phyloP scores from a whole-genome alignment of 1,140 invertebrate species.

The Eriocheir sinensis region DNA sequence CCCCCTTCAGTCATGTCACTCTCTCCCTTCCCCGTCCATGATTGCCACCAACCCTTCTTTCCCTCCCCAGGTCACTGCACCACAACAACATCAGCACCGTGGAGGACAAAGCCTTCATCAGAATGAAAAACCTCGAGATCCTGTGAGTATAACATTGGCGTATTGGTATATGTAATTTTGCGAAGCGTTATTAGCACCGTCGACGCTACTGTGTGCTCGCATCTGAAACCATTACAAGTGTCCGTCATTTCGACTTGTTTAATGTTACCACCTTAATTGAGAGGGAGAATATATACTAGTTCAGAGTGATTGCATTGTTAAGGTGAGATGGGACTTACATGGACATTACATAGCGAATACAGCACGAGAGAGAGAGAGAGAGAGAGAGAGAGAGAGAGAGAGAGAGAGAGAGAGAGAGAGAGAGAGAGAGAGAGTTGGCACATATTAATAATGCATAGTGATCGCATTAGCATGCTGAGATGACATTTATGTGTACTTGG shows the following conservation, averaged over 20 bases:
- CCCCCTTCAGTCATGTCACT: background rate
- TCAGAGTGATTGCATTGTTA: too few species aligned
- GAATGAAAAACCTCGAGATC: slow-evolving; percentile 19
- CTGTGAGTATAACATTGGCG: slow-evolving; percentile 32
- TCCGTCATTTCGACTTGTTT: too few species aligned
- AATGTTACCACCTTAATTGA: too few species aligned
- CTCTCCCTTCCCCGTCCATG: background rate
- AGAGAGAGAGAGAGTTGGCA: background rate
- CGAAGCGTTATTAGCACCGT: too few species aligned
- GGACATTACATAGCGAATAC: too few species aligned
- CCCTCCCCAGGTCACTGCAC: slow-evolving; percentile 40
- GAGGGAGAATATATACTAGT: too few species aligned
- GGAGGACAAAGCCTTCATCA: slow-evolving; percentile 20
- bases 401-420: slow-evolving; percentile 20
- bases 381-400: slow-evolving; percentile 4
- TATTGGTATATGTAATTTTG: background rate
- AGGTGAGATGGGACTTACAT: too few species aligned
- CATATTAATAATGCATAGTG: background rate
- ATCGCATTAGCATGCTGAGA: background rate
- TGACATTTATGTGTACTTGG: background rate
- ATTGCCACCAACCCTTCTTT: background rate
- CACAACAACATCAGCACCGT: slow-evolving; percentile 26
- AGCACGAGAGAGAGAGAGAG: slow-evolving; percentile 1
- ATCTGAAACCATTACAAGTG: too few species aligned
- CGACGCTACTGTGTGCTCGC: too few species aligned